Evolutionary conservation across 2,888 invertebrate species (phyloP), one percentile per base, ranked within the genome.

Genomic region (Diaprepes abbreviatus): DNA sequence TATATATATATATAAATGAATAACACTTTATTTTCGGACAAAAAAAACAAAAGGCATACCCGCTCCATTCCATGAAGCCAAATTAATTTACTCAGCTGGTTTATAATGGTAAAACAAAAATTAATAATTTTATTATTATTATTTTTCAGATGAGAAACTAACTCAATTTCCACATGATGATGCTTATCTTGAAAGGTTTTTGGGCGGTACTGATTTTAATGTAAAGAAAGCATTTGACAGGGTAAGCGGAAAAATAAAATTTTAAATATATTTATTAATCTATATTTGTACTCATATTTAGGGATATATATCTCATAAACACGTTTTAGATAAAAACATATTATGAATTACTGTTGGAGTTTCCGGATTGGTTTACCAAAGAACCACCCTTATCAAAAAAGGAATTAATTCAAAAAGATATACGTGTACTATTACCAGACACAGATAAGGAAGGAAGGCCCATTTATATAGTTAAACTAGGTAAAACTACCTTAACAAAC

Each of bases 381-480:
- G 78, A 75, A 6, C 70, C 77, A 9, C 80, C 81, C 1, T 62
- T 73, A 31, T 76, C 79, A 1, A 74, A 78, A 52, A 78, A 75
- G 71, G 67, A 72, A 17, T 65, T 83, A 35, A 74, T 85, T 16
- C 78, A 82, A 14, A 78, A 79, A 74, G 76, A 84, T 33, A 79
- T 83, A 21, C 78, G 82, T 57, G 68, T 80, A 12, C 72, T 83
- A 52, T 64, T 83, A 31, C 74, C 78, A 17, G 76, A 75, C 3
- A 74, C 79, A 58, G 85, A 85, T 66, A 81, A 77, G 58, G 77
- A 78, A 63, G 84, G 84, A 24, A 75, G 84, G 62, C 75, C 80
- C 28, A 79, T 85, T 50, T 84, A 82, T 67, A 70, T 84, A 16
- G 74, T 78, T n/a, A 82, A 81, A 79, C 70, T 83, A 70, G 82